Evolutionary conservation across 1,140 invertebrate species (phyloP), one percentile per base, ranked within the genome.

Genomic region (Chironomus tepperi): DNA sequence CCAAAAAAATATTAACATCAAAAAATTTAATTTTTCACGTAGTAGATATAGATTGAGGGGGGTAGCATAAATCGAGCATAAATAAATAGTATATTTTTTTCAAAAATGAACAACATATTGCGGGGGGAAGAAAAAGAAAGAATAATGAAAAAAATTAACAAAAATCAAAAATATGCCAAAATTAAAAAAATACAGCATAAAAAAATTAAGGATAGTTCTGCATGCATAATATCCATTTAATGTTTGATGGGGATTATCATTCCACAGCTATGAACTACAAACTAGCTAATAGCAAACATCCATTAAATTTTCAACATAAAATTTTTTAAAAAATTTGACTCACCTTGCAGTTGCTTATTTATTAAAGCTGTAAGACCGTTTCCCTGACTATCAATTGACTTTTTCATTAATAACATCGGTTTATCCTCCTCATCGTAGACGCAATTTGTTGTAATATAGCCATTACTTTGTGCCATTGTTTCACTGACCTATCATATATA

Each of bases 271-370:
- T 74, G 43, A 42, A 21, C 74, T 18, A 47, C 15, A 47, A 42
- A 57, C 42, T 34, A 24, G 24, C n/a, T 64, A 64, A n/a, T 16
- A 75, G 70, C 18, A 72, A 34, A 34, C 24, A 34, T 34, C 24
- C 24, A 34, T 34, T 34, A 34, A 34, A 34, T 34, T 34, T 34
- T 34, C 5, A 1, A 34, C 24, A 34, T 34, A 34, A 34, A n/a
- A n/a, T n/a, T n/a, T n/a, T 34, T 34, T 34, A 34, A 34, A 34
- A 34, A 5, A 34, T 74, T 34, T 74, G 3, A 42, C 78, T 81
- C 86, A 92, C 90, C 90, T 89, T 92, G 90, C 75, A 91, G 81
- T 83, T 92, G 90, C 76, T 90, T 83, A 81, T 90, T 91, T 74
- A 92, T 89, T 74, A 91, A 83, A 42, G 90, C 90, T 74, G 90